Evolutionary conservation across 2,113 vertebrate genomes (phyloP).

Genomic region (Turdus rufiventris): DNA sequence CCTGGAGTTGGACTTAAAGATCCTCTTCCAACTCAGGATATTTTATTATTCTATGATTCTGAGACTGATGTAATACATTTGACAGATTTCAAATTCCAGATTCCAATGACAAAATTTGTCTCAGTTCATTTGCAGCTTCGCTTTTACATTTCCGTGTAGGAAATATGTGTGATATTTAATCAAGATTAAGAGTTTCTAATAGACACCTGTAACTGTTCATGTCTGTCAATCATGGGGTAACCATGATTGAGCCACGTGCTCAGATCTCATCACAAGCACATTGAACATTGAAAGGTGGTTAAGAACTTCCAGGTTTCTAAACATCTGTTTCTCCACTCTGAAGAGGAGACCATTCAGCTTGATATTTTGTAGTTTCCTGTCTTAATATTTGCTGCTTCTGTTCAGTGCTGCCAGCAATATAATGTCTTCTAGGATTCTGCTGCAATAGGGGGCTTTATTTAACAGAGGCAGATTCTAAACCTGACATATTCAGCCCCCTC

Average conservation of each 20-base stretch:
- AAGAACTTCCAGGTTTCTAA: background rate
- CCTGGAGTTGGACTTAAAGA: background rate
- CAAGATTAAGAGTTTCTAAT: background rate
- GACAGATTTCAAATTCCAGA: background rate
- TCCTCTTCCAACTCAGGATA: background rate
- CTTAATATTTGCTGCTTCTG: background rate
- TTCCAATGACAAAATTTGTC: background rate
- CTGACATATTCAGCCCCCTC: background rate
- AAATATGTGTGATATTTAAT: background rate
- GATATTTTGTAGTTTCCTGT: background rate
- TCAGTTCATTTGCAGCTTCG: background rate
- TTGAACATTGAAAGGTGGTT: background rate
- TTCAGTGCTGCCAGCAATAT: background rate
- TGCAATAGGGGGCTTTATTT: background rate
- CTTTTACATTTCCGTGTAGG: background rate
- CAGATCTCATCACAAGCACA: background rate
- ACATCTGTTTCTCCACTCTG: background rate
- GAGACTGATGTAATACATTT: background rate
- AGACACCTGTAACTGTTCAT: background rate
- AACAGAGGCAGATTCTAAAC: background rate
- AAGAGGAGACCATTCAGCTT: background rate
- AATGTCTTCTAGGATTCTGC: background rate
- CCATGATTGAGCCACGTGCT: background rate
- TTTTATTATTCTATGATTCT: background rate
- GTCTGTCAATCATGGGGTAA: background rate